Evolutionary conservation across 2,113 vertebrate species (phyloP), one percentile per base, ranked within the genome.

Genomic region (Camelus bactrianus): DNA sequence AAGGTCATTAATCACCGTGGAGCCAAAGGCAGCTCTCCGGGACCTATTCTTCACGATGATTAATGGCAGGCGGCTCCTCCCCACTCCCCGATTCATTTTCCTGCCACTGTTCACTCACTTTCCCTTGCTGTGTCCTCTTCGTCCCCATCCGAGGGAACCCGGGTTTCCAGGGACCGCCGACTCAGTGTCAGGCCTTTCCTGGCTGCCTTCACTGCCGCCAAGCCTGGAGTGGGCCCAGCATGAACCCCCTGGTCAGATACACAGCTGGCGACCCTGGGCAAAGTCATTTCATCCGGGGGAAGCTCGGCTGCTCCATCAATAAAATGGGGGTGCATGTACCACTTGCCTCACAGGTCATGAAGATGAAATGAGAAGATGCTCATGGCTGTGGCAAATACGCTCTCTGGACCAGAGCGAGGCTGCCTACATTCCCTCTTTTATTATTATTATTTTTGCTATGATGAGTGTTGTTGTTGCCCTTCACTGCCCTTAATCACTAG

Each of bases 41-140:
- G 96, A 93, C 95, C 97, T 88, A 91, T 96, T 98, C 94, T 94
- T 98, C 97, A 96, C 17, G 60, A 95, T 98, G 98, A 98, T 97
- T 96, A 95, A 97, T 98, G 91, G 92, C 58, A 56, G 62, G 86
- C 89, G 80, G 86, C 90, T 76, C 75, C 94, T 87, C 93, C 93
- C 91, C 30, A 46, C 83, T 94, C 89, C 65, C 75, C 0, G 0
- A 96, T 98, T 72, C 94, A 91, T 97, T 96, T 97, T 97, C 95
- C 95, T 97, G 95, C 96, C 94, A 87, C 77, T 6, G 32, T 93
- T 95, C 97, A 86, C 96, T 98, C 97, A 93, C 69, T 84, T 50
- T 85, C 28, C 89, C 26, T 15, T 15, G 35, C 58, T 9, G 10
- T 62, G 94, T 97, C 95, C 97, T 96, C 85, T 94, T 56, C 0